Evolutionary conservation across 2,113 vertebrate genomes (phyloP), one percentile per base, ranked within the genome.

Genomic region (Tachysurus fulvidraco): DNA sequence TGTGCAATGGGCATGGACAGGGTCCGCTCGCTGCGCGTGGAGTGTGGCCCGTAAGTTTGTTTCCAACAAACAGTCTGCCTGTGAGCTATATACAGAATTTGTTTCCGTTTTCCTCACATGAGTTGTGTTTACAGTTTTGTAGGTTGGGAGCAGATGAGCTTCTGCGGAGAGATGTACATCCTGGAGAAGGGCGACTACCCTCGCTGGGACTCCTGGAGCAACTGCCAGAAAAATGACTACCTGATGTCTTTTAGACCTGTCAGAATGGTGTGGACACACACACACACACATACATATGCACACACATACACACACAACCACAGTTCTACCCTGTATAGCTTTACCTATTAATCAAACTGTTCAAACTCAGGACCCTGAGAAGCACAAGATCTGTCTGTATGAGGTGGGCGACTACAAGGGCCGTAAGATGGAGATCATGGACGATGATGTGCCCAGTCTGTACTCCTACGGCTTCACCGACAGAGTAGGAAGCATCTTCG

Each of bases 391-490:
- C 93, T 96, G 95, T 91, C 93, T 96, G 93, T 95, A 94, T 6
- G 95, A 96, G 93, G 94, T 96, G 6, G 95, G 94, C n/a, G 93
- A 95, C 87, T 96, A 95, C 92, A 96, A 96, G 94, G 95, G 95
- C 57, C 94, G 95, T 88, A 96, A 96, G 92, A 96, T 96, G 95
- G 95, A 96, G 94, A 96, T 96, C 93, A 94, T 95, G 94, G 95
- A 96, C 54, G 95, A 96, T 28, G 95, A 96, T 8, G 95, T 96
- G 77, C 95, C 95, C 85, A 95, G 95, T 87, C 87, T 96, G 87
- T 96, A 93, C 92, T 95, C 95, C 59, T 95, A 96, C 3, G 95
- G 95, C 85, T 96, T 96, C 93, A 96, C 95, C 1, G 95, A 96
- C 83, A 94, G 95, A 91, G 95, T 96, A 23, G 95, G 94, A 92